These are phyloP conservation scores for Kryphioiulus occultus DNA, from an alignment of 2,888 invertebrate species.

Conservation along the genomic window DNA sequence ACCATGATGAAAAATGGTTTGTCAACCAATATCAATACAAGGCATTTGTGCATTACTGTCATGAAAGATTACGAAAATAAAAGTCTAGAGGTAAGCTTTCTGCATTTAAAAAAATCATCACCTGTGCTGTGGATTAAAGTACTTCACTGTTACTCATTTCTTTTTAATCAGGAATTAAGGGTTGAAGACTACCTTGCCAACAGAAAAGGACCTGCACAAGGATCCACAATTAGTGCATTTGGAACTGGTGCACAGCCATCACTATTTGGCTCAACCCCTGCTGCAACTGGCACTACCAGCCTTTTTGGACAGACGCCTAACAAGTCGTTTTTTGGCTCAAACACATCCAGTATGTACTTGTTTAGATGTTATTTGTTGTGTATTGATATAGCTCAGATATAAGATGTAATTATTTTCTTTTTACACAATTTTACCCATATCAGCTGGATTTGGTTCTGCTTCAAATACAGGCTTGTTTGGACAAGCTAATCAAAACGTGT, in stretches of 20 bases:
- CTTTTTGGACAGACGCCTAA: slow-evolving; percentile 62
- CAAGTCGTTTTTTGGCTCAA: slow-evolving; percentile 68
- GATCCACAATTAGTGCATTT: slow-evolving; percentile 56
- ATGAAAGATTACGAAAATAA: slow-evolving; percentile 99
- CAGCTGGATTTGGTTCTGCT: slow-evolving; percentile 66
- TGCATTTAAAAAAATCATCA: too few species aligned
- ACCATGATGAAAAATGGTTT: slow-evolving; percentile 88
- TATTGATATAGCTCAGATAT: background rate
- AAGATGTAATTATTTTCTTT: background rate
- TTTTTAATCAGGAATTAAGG: slow-evolving; percentile 74
- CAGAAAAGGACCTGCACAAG: slow-evolving; percentile 74
- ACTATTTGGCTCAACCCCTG: slow-evolving; percentile 54
- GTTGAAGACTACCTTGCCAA: slow-evolving; percentile 92
- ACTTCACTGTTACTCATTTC: too few species aligned
- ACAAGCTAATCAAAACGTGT: slow-evolving; percentile 65
- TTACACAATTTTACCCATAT: background rate
- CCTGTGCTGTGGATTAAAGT: too few species aligned
- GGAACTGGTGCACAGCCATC: slow-evolving; percentile 53
- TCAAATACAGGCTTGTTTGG: slow-evolving; percentile 69
- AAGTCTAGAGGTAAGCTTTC: slow-evolving; percentile 74
- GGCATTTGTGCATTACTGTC: slow-evolving; percentile 95
- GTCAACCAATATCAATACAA: slow-evolving; percentile 85
- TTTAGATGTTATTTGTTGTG: slow-evolving; percentile 44
- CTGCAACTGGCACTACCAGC: slow-evolving; percentile 54
- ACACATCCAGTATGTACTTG: slow-evolving; percentile 45